A percentile compares a stretch with the other conserved stretches of the same genome.
phyloP scores from a whole-genome alignment of 2,113 vertebrate species.

The Ciconia boyciana region DNA sequence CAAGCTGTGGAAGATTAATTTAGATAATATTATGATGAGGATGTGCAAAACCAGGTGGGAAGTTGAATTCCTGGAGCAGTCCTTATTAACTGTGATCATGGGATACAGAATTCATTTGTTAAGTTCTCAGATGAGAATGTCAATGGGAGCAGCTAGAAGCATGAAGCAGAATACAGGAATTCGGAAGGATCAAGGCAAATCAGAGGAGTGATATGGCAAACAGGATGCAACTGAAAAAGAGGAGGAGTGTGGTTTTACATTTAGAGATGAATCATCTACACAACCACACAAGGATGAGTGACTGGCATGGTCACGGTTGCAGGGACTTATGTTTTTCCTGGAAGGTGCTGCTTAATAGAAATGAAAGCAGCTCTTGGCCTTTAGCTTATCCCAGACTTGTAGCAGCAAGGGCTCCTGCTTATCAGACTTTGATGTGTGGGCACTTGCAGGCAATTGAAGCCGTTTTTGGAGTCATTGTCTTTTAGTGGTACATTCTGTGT shows the following conservation, averaged over 20 bases:
- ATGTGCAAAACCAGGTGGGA: background rate
- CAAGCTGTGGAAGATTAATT: background rate
- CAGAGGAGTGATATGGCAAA: background rate
- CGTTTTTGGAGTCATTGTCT: background rate
- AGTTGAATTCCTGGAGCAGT: background rate
- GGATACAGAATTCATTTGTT: background rate
- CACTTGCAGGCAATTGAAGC: background rate
- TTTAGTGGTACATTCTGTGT: background rate
- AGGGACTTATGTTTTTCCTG: background rate
- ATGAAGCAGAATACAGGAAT: background rate
- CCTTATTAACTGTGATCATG: background rate
- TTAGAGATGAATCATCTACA: background rate
- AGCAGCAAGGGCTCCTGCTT: background rate
- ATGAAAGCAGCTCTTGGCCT: background rate
- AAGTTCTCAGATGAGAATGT: background rate
- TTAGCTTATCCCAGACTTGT: background rate
- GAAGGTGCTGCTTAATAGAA: background rate
- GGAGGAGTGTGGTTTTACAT: background rate
- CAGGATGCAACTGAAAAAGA: background rate
- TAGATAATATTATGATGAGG: background rate
- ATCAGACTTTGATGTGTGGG: background rate
- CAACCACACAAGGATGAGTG: background rate
- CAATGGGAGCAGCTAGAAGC: background rate
- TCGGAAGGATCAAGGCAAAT: background rate
- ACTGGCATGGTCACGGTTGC: background rate